Evolutionary conservation across 2,888 invertebrate genomes (phyloP), one percentile per base, ranked within the genome.

Genomic region (Holacanthella duospinosa): DNA sequence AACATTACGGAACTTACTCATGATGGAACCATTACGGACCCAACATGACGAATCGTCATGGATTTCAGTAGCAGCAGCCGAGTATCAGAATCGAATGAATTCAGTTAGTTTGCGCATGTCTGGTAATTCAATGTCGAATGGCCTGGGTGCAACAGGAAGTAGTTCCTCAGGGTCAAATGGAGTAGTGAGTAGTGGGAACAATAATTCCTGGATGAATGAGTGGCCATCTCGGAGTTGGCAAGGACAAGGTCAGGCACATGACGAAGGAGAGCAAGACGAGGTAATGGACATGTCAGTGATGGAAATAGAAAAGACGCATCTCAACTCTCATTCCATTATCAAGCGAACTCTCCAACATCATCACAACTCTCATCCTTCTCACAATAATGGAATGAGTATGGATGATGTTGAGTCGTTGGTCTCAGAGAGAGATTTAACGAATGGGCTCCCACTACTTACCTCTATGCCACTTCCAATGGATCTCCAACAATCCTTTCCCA

Each of bases 231-330:
- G 65, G 27, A 58, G 24, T 27, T 61, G 57, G 12, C 63, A 63
- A 12, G 3, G 62, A 55, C 21, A 59, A 62, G 19, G 56, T 24
- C 58, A 55, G 60, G 26, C 57, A 53, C 44, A 60, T 29, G 44
- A 29, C 1, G 58, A 27, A 24, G 65, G 64, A 29, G 72, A 70
- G 44, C 72, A 72, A 59, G 70, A 71, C 25, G 71, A 71, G 56
- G 72, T 70, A 1, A 72, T 71, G 71, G 71, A 71, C 54, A 71
- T 71, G 71, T 67, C 68, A 1, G 65, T 71, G 48, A 69, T 71
- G 48, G 71, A 71, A 28, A 60, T 62, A 6, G 66, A 66, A 1
- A 66, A 66, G 43, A 59, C 58, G 1, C 25, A 58, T 29, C 19
- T 12, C 6, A 25, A 28, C 16, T 27, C 55, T 25, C 29, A 27